These are phyloP conservation scores for Podarcis lilfordi DNA, from an alignment of 2,797 vertebrate species.

Conservation along the genomic window DNA sequence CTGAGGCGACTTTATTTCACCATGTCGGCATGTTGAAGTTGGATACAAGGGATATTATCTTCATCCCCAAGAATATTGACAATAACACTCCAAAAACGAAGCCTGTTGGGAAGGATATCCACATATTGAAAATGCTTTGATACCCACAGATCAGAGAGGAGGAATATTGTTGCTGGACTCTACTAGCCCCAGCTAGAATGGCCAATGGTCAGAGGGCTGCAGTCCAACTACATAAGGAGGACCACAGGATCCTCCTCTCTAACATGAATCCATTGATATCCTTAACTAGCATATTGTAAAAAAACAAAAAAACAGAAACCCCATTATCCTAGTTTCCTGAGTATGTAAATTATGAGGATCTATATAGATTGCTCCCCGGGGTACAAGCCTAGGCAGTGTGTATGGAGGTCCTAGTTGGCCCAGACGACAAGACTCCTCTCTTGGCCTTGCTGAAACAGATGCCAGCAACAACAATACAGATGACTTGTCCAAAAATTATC, in stretches of 20 bases:
- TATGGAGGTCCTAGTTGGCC: too few species aligned
- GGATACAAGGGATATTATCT: slow-evolving; percentile 58
- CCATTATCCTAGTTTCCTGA: background rate
- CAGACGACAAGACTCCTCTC: too few species aligned
- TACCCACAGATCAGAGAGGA: background rate
- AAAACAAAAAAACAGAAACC: too few species aligned
- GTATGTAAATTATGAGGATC: background rate
- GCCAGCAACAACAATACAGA: too few species aligned
- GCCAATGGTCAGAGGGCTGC: background rate
- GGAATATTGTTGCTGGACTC: too few species aligned
- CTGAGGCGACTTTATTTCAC: slow-evolving; percentile 57
- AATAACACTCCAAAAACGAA: slow-evolving; percentile 27
- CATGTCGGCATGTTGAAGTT: slow-evolving; percentile 58
- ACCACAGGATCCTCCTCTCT: background rate
- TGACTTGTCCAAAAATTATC: background rate
- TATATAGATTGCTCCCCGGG: too few species aligned
- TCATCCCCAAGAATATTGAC: slow-evolving; percentile 39
- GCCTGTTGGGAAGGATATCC: background rate
- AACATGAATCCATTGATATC: background rate
- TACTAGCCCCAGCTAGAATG: too few species aligned
- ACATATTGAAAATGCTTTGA: slow-evolving; percentile 38
- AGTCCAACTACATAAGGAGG: too few species aligned
- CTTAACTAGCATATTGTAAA: background rate
- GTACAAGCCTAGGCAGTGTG: too few species aligned
- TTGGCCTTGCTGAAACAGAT: too few species aligned